Base-by-base conservation (phyloP, 2,888 invertebrate genomes). In the Polia nebulosa region DNA sequence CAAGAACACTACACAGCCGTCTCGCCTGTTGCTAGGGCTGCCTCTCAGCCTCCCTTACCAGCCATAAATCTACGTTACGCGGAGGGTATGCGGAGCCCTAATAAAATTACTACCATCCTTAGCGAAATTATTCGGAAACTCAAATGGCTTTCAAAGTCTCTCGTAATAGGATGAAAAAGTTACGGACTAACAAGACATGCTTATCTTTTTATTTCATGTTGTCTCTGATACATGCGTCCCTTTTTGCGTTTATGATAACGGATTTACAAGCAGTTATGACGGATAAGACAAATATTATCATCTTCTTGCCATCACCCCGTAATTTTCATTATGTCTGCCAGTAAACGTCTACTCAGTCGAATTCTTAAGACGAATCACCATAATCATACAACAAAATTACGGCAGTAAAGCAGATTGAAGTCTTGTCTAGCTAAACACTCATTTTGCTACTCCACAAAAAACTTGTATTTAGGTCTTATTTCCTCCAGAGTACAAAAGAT, bases 111-210 rank as follows among this genome's bases (percentile, higher is more conserved):
- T 63, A 45, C 66, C 67, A 70, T 76, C 67, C 56, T 74, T 61
- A 68, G 59, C 62, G 57, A 80, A 81, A 80, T 76, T 79, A 68
- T 77, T 77, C 57, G 69, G 62, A 79, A 81, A 79, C 69, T 60
- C 63, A 67, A 81, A 81, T 70, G 69, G 44, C 47, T 68, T 53
- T 69, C 25, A 75, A 67, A 55, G 44, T 20, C 22, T 62, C 9
- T 55, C 15, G 2, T 56, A 56, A 58, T 58, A 64, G 55, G 45
- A 56, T 61, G 17, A 56, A 63, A 58, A 66, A 62, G 36, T 63
- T 63, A 32, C 6, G 7, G 5, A 9, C 36, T 25, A 47, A 65
- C 61, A 34, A 71, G 29, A 45, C 34, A 39, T 58, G 25, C 32
- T 49, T 53, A 44, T 59, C 8, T 59, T 27, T 45, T 58, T 34